phyloP scores from a whole-genome alignment of 2,797 vertebrate genomes.

The Phoeniculus purpureus region DNA sequence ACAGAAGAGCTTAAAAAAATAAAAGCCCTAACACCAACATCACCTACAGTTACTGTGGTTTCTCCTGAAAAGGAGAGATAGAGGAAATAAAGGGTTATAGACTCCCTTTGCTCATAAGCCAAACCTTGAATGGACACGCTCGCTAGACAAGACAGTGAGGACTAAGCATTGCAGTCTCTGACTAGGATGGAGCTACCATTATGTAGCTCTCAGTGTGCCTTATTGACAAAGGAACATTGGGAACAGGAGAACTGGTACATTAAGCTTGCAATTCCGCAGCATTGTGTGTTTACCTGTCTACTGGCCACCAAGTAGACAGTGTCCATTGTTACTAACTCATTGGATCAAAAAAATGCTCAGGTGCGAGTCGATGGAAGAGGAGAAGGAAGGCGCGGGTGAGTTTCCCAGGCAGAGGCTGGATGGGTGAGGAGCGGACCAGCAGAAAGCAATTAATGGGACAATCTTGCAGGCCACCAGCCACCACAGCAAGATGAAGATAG shows the following conservation, averaged over 20 bases:
- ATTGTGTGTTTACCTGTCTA: background rate
- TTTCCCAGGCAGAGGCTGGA: background rate
- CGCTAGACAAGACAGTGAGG: background rate
- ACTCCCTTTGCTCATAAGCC: background rate
- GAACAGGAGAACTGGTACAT: background rate
- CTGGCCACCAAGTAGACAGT: background rate
- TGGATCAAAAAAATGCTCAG: background rate
- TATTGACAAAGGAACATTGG: background rate
- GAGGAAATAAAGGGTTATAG: background rate
- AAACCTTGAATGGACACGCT: background rate
- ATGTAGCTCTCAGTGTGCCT: background rate
- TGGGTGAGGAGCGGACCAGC: background rate
- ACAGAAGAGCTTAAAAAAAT: background rate
- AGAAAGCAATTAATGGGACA: background rate
- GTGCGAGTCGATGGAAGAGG: background rate
- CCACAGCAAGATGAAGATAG: background rate
- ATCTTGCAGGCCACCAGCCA: background rate
- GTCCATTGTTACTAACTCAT: background rate
- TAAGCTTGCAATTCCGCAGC: background rate
- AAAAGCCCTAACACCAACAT: background rate
- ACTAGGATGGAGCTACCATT: slow-evolving; percentile 17
- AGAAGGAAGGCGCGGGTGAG: background rate
- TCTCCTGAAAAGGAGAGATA: background rate
- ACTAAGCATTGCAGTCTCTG: background rate
- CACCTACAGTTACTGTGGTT: background rate